phyloP scores from a whole-genome alignment of 2,113 vertebrate genomes.

The Nyctereutes procyonoides region DNA sequence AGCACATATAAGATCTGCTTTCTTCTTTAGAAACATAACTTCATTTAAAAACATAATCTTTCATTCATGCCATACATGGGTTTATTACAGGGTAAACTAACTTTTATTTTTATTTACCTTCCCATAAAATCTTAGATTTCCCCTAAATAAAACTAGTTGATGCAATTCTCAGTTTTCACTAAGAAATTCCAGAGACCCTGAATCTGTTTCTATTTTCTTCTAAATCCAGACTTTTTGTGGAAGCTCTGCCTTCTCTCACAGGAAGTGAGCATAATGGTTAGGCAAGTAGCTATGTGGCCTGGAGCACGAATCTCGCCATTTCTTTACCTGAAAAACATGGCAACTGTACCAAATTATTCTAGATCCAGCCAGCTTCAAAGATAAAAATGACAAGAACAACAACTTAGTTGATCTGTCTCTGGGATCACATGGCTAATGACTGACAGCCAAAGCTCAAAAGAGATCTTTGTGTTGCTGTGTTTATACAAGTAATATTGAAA shows the following conservation, averaged over 20 bases:
- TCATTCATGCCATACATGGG: background rate
- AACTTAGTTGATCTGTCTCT: background rate
- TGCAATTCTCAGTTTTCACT: background rate
- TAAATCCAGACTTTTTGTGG: background rate
- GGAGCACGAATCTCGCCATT: background rate
- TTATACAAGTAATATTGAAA: background rate
- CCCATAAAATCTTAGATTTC: background rate
- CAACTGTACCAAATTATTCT: background rate
- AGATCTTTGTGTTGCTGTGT: background rate
- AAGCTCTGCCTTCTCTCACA: background rate
- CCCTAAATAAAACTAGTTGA: background rate
- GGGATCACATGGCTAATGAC: background rate
- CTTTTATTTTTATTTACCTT: background rate
- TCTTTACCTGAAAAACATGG: background rate
- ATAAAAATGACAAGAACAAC: background rate
- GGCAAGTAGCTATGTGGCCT: background rate
- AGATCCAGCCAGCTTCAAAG: background rate
- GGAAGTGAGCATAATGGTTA: background rate
- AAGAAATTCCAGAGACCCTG: background rate
- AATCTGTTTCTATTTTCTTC: background rate
- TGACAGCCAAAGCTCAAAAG: background rate
- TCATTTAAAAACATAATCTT: background rate
- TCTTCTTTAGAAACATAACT: constrained; percentile 10
- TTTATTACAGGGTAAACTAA: background rate
- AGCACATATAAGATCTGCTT: constrained; percentile 9